phyloP scores from a whole-genome alignment of 2,888 invertebrate genomes.

The Pomacea canaliculata region DNA sequence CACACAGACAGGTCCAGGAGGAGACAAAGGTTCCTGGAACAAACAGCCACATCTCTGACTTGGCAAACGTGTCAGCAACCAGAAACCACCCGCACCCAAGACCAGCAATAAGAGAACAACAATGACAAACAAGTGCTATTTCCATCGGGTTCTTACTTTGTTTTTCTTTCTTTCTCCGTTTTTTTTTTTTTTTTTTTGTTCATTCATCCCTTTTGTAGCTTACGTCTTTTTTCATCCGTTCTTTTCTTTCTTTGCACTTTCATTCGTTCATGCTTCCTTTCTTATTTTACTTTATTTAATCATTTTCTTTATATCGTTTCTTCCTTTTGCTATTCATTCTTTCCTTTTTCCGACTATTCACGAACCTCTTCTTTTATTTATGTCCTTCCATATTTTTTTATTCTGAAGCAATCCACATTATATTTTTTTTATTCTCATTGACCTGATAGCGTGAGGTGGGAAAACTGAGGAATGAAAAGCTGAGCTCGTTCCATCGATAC shows the following conservation, averaged over 20 bases:
- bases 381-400: slow-evolving; percentile 1
- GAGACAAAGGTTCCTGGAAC: slow-evolving; percentile 70
- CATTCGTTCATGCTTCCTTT: not conserved
- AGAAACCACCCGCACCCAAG: not conserved
- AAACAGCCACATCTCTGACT: not conserved
- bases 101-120: not conserved
- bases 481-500: too few relatives aligned
- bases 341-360: slow-evolving; percentile 4
- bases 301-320: too few relatives aligned
- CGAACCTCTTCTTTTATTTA: slow-evolving; percentile 7
- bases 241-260: not conserved
- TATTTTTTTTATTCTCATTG: too few relatives aligned
- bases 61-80: not conserved
- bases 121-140: not conserved
- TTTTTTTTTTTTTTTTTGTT: slow-evolving; percentile 2
- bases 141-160: not conserved
- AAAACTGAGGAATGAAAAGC: too few relatives aligned
- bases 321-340: not conserved
- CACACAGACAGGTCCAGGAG: slow-evolving; percentile 69
- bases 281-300: not conserved
- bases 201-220: slow-evolving; percentile 17
- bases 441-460: too few relatives aligned
- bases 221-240: slow-evolving; percentile 12
- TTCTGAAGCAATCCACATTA: too few relatives aligned
- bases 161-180: slow-evolving; percentile 1